Conservation (phyloP, 2,113 vertebrate species). For the Oxyruncus cristatus region DNA sequence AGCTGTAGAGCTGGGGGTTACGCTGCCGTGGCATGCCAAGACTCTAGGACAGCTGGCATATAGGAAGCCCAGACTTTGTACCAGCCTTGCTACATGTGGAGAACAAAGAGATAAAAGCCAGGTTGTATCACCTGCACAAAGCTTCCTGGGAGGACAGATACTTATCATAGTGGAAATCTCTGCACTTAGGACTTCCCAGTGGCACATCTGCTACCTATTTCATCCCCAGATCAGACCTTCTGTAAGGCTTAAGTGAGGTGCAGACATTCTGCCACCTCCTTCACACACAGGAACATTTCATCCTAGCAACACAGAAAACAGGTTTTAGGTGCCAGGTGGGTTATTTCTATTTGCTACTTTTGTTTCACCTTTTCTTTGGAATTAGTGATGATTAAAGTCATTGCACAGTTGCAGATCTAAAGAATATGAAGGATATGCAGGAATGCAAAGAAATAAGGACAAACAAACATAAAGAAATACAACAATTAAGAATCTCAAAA, state of each 20-base stretch:
- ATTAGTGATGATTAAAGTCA: conserved; percentile 20
- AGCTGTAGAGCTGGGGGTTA: not conserved
- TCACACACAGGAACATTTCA: not conserved
- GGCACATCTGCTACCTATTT: not conserved
- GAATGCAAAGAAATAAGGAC: conserved; percentile 7
- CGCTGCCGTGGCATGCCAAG: not conserved
- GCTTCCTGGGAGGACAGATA: not conserved
- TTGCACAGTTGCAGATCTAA: conserved; percentile 3
- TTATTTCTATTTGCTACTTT: not conserved
- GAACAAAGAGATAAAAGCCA: not conserved
- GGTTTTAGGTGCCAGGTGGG: not conserved
- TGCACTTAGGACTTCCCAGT: not conserved
- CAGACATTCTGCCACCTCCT: not conserved
- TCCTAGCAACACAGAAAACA: not conserved
- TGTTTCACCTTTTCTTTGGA: conserved; percentile 27
- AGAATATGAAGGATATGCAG: not conserved
- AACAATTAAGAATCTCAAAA: not conserved
- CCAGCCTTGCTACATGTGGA: not conserved
- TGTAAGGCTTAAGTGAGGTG: not conserved
- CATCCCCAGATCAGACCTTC: not conserved
- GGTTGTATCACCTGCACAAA: not conserved
- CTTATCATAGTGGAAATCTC: not conserved
- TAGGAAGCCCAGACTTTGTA: not conserved
- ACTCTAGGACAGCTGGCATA: not conserved
- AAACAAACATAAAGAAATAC: not conserved